Evolutionary conservation across 2,113 vertebrate genomes (phyloP), one percentile per base, ranked within the genome.

Genomic region (Mungos mungo): DNA sequence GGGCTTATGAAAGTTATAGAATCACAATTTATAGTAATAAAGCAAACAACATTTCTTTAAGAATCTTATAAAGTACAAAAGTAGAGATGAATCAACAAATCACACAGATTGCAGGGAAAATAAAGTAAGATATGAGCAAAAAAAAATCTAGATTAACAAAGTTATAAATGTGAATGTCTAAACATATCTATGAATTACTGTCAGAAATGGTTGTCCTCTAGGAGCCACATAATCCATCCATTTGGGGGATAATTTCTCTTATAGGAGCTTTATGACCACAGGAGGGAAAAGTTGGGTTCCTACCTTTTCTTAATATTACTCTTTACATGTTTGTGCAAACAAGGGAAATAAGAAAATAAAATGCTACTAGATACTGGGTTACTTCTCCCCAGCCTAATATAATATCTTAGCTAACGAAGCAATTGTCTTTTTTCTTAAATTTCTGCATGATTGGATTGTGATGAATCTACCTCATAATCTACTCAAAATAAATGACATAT

Each of bases 71-170:
- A 93, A 85, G 12, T 68, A 41, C 15, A 57, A 87, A 93, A 87
- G 21, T 88, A 89, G 41, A 91, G 41, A 80, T 82, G 50, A 16
- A 4, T 68, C 29, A 80, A 89, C 76, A 83, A 94, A 92, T 89
- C 79, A 97, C 38, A 80, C 41, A 85, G 52, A 18, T 27, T 79
- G 6, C 41, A 96, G 29, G 84, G 69, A 84, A 96, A 93, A 95
- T 91, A 92, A 96, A 93, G 72, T 33, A 76, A 21, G 0, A 84
- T 93, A 60, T 92, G 66, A 87, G 63, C 2, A 94, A 96, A 97
- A 50, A 50, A 95, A 92, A 92, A 93, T n/a, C 84, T 82, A 86
- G 69, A 71, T 95, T 93, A 96, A 94, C 66, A 74, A 72, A 88
- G 15, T 77, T 88, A 74, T 35, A 65, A 93, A 86, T 86, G 47